Evolutionary conservation across 2,888 invertebrate species (phyloP).

Genomic region (Pandemis cinnamomeana): DNA sequence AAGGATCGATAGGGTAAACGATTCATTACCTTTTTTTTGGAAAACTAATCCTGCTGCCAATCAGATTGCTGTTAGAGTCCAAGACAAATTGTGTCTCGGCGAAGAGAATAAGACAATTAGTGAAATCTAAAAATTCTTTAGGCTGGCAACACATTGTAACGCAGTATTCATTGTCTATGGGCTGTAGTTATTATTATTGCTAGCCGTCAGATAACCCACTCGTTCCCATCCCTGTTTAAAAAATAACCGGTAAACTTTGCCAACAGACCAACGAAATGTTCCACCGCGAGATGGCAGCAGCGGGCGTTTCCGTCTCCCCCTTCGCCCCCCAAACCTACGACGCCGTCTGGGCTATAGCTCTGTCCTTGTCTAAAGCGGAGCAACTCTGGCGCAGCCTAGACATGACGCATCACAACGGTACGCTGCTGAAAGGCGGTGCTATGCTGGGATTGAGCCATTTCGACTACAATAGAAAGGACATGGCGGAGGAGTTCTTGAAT

Average conservation of each 20-base stretch:
- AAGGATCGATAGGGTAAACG: no score
- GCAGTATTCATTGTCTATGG: no score
- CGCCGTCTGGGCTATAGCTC: slow-evolving; percentile 95
- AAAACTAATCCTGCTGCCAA: no score
- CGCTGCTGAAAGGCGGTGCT: slow-evolving; percentile 48
- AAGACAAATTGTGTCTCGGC: no score
- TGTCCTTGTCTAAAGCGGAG: slow-evolving; percentile 88
- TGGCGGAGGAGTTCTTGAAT: slow-evolving; percentile 88
- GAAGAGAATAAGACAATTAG: no score
- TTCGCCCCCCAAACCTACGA: slow-evolving; percentile 94
- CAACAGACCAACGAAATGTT: slow-evolving; percentile 87
- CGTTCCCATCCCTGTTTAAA: no score
- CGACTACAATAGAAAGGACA: slow-evolving; percentile 89
- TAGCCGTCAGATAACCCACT: no score
- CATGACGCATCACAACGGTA: slow-evolving; percentile 52
- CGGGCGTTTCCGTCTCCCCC: slow-evolving; percentile 84
- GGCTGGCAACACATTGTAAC: no score
- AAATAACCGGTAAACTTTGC: not conserved
- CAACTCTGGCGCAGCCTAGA: slow-evolving; percentile 78
- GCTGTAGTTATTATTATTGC: no score
- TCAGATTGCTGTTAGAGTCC: no score
- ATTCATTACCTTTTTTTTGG: no score
- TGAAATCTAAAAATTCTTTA: no score
- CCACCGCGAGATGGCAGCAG: slow-evolving; percentile 81
- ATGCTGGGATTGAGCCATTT: slow-evolving; percentile 85